Conservation (phyloP, 2,888 invertebrate species). For the Andrena praecox region DNA sequence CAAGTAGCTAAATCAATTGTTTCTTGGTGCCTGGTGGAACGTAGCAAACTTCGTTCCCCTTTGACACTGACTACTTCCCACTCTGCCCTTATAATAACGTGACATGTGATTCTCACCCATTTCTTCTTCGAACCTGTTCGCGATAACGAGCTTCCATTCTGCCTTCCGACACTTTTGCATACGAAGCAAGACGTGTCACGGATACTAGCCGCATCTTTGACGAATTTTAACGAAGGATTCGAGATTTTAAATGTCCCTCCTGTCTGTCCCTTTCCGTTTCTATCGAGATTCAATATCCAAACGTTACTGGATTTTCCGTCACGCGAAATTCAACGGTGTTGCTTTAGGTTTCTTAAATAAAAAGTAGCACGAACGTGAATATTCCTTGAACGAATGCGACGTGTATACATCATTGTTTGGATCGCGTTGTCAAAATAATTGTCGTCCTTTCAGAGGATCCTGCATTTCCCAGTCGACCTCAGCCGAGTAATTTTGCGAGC, state of each 20-base stretch:
- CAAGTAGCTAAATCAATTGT: constrained; percentile 5
- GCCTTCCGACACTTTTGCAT: background rate
- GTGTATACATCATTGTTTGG: constrained; percentile 37
- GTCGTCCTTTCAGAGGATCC: constrained; percentile 40
- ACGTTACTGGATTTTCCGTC: background rate
- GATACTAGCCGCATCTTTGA: constrained; percentile 25
- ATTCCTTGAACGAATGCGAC: too few species aligned
- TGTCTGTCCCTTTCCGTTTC: constrained; percentile 1
- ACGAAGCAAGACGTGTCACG: background rate
- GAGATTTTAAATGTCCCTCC: background rate
- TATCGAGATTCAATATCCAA: background rate
- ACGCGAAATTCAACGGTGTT: constrained; percentile 12
- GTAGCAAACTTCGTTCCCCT: constrained; percentile 21
- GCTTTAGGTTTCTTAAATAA: constrained; percentile 6
- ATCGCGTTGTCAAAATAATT: constrained; percentile 48
- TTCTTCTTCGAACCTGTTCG: constrained; percentile 52
- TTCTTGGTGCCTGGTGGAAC: background rate
- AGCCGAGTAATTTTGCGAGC: background rate
- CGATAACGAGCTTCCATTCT: constrained; percentile 53
- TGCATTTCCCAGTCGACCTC: background rate
- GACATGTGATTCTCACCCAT: constrained; percentile 45
- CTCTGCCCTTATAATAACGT: constrained; percentile 54
- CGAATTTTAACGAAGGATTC: constrained; percentile 20
- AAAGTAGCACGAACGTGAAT: background rate
- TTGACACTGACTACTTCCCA: constrained; percentile 14